Percentiles rank a stretch among this genome's conserved stretches.
phyloP scores from a whole-genome alignment of 2,113 vertebrate species.

The Alces alces region DNA sequence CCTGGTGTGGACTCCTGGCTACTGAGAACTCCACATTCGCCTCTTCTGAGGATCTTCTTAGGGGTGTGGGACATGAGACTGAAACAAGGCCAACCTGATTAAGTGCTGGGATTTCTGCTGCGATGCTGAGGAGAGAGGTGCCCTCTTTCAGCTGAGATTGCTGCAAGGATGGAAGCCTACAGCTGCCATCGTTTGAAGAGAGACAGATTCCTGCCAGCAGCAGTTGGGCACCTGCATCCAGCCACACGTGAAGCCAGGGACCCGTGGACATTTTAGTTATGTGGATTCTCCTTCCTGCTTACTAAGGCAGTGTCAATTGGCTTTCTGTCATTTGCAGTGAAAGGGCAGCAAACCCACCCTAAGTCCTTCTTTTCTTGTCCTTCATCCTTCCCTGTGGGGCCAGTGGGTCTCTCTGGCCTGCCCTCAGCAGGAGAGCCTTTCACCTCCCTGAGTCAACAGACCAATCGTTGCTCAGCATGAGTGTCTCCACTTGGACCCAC shows the following conservation, averaged over 20 bases:
- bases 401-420: not conserved
- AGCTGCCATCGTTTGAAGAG: not conserved
- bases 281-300: not conserved
- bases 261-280: not conserved
- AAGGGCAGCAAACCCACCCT: not conserved
- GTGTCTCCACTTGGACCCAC: not conserved
- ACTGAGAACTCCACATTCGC: fast-evolving
- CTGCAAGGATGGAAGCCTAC: not conserved
- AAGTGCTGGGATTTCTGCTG: not conserved
- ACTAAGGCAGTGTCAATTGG: not conserved
- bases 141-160: not conserved
- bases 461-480: fast-evolving
- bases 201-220: not conserved
- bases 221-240: not conserved
- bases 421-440: not conserved
- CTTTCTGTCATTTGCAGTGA: not conserved
- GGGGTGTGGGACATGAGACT: too few species aligned
- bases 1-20: not conserved
- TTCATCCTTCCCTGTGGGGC: not conserved
- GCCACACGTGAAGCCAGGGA: not conserved
- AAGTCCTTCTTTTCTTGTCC: not conserved
- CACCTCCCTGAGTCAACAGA: not conserved
- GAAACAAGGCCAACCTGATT: too few species aligned
- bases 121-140: not conserved
- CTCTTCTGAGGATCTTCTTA: not conserved